Percentiles rank a stretch among this genome's conserved stretches.
Conservation (phyloP, 1,140 invertebrate species). For the Neotoxoptera formosana region DNA sequence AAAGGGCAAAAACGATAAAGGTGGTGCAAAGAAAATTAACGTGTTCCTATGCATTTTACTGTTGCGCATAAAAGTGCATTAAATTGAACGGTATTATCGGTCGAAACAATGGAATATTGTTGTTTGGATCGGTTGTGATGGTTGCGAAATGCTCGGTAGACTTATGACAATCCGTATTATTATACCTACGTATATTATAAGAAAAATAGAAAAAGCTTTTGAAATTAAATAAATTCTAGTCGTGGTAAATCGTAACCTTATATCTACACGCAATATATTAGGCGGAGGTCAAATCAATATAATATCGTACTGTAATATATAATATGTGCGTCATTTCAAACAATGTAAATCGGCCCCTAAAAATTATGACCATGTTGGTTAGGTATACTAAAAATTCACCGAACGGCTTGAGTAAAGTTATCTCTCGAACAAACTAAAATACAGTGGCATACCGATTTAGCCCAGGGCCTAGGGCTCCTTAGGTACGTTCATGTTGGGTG, state of each 20-base stretch:
- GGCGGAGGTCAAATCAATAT: neutral
- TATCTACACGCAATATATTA: neutral
- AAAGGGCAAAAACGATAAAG: constrained; percentile 38
- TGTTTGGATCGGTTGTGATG: neutral
- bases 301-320: neutral
- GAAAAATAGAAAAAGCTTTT: neutral
- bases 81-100: neutral
- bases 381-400: neutral
- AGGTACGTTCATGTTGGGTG: neutral
- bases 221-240: neutral
- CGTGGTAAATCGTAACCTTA: neutral
- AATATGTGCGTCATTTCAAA: neutral
- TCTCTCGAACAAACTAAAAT: neutral
- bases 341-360: neutral
- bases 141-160: neutral
- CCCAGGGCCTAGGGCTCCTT: neutral
- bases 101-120: neutral
- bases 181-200: neutral
- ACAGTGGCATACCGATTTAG: neutral
- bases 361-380: neutral
- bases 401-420: neutral
- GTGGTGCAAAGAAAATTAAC: neutral
- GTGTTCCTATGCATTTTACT: neutral
- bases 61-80: constrained; percentile 14
- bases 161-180: neutral